phyloP scores from a whole-genome alignment of 2,113 vertebrate genomes.

The Mesembrinibis cayennensis region DNA sequence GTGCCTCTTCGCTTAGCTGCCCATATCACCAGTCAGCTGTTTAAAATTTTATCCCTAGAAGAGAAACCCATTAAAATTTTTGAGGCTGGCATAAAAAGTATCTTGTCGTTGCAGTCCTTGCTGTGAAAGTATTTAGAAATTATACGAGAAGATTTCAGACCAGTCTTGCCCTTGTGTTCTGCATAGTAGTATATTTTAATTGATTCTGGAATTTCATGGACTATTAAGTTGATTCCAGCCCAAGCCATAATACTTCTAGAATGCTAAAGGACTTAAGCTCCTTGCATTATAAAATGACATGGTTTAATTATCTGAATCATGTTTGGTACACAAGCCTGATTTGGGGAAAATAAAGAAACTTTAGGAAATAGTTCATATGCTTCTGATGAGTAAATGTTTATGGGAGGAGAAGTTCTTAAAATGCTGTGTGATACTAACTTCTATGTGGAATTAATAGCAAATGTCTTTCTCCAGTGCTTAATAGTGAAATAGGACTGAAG shows the following conservation, averaged over 20 bases:
- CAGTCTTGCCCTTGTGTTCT: not conserved
- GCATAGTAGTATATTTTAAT: not conserved
- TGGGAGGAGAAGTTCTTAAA: not conserved
- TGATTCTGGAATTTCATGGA: not conserved
- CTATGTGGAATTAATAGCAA: not conserved
- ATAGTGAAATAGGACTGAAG: not conserved
- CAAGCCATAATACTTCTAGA: not conserved
- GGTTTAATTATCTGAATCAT: not conserved
- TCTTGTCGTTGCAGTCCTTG: not conserved
- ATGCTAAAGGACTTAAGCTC: not conserved
- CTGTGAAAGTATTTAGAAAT: not conserved
- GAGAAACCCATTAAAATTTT: not conserved
- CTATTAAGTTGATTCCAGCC: not conserved
- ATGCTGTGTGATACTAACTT: not conserved
- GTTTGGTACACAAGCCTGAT: not conserved
- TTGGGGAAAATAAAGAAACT: not conserved
- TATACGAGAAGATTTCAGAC: not conserved
- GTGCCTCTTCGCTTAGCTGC: not conserved
- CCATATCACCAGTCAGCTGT: not conserved
- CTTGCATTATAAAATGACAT: not conserved
- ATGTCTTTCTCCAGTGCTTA: not conserved
- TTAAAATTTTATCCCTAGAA: not conserved
- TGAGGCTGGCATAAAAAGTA: not conserved
- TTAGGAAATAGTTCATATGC: not conserved
- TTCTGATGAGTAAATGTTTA: not conserved